Evolutionary conservation across 2,113 vertebrate genomes (phyloP), one percentile per base, ranked within the genome.

Genomic region (Etia nguti): DNA sequence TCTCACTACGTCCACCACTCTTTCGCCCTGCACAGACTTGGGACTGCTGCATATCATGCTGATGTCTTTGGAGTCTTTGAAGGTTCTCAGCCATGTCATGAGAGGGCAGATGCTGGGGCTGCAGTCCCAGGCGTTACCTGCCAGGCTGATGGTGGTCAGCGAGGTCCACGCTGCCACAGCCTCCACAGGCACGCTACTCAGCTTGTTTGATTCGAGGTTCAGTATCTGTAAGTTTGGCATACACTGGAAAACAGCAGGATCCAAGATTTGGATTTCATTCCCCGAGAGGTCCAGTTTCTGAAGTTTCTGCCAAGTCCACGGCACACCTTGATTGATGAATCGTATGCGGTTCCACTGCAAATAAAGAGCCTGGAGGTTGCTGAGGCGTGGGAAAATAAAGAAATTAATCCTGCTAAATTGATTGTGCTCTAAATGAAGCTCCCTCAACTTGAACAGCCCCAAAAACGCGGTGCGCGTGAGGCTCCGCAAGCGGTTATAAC

Each of bases 331-430:
- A 88, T 95, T 97, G 48, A 99, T 96, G 59, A 97, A 97, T 54
- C 98, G 97, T 86, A 99, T 98, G 93, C 98, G 97, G 94, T 99
- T 99, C 98, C 98, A 99, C 6, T 99, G 98, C 93, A 99, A 90
- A 85, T 98, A 99, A 56, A 99, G 98, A 0, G 97, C 97, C 92
- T 98, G 97, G 3, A 99, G 97, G 95, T 97, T 98, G 91, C 97
- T 97, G 85, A 99, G 97, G 22, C 98, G 98, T 2, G 98, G 98
- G 85, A 99, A 99, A 94, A 98, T 97, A 82, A 97, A 98, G 87
- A 99, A 98, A 86, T 99, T 98, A 96, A 99, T 97, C 96, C 98
- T 97, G 31, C 98, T 99, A 93, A 99, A 98, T 90, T 99, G 98
- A 92, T 99, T 99, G 95, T 99, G 98, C 92, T 99, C 98, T 94